phyloP scores from a whole-genome alignment of 2,113 vertebrate species.

The Lethenteron camtschaticum region DNA sequence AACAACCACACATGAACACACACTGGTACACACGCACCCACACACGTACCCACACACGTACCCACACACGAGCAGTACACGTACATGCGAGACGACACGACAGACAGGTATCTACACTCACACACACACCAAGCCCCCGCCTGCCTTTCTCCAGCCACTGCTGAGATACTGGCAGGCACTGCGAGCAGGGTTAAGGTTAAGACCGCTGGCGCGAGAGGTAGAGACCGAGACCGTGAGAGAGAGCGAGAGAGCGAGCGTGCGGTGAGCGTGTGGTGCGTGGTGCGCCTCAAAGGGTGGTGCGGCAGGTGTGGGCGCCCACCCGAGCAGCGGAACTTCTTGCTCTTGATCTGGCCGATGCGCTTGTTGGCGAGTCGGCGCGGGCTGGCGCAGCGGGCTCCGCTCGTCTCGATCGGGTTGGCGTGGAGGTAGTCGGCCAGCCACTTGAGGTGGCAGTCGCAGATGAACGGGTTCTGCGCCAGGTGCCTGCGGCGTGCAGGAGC shows the following conservation, averaged over 20 bases:
- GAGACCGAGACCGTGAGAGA: no score
- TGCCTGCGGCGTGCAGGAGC: conserved; percentile 28
- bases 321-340: conserved; percentile 99
- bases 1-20: no score
- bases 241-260: no score
- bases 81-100: no score
- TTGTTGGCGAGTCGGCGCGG: conserved; percentile 91
- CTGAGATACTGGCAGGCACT: conserved; percentile 5
- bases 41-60: no score
- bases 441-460: conserved; percentile 98
- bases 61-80: no score
- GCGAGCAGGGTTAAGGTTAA: no score
- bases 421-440: conserved; percentile 97
- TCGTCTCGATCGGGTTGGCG: conserved; percentile 95
- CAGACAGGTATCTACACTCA: no score
- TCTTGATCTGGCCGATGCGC: conserved; percentile 95
- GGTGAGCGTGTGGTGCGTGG: no score
- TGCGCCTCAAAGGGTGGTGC: no score
- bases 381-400: conserved; percentile 84
- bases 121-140: conserved; percentile 12
- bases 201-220: no score
- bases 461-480: conserved; percentile 94
- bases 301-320: conserved; percentile 27
- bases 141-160: conserved; percentile 84
- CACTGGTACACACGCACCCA: no score